A percentile compares a stretch with the other conserved stretches of the same genome.
Conservation (phyloP, 2,113 vertebrate species). For the Otus sunia region DNA sequence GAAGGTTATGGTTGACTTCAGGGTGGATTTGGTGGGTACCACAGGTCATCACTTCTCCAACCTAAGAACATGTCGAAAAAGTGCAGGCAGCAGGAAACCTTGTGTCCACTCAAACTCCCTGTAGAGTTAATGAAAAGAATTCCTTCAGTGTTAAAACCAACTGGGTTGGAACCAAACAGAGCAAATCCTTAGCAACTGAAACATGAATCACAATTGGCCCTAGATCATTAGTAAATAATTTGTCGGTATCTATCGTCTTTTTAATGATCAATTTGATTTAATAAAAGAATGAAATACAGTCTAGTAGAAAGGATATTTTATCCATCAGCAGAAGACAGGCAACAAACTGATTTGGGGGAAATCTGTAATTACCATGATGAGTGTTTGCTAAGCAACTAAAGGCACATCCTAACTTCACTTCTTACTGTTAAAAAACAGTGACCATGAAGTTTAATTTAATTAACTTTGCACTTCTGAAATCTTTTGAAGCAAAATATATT, state of each 20-base stretch:
- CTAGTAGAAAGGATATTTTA: not conserved
- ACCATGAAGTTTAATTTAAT: not conserved
- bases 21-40: not conserved
- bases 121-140: not conserved
- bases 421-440: not conserved
- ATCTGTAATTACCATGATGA: not conserved
- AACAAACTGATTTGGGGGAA: not conserved
- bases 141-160: not conserved
- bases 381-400: not conserved
- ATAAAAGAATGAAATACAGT: not conserved
- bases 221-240: not conserved
- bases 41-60: not conserved
- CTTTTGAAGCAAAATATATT: not conserved
- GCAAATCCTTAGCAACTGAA: not conserved
- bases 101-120: not conserved
- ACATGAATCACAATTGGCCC: not conserved
- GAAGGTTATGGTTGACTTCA: not conserved
- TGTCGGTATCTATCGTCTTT: not conserved
- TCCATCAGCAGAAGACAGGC: not conserved
- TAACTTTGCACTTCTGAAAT: not conserved
- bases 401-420: not conserved
- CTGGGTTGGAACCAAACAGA: not conserved
- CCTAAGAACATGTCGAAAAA: not conserved
- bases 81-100: not conserved
- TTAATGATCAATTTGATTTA: not conserved